These are phyloP conservation scores for Mythimna vitellina DNA, from an alignment of 2,888 invertebrate genomes.

Conservation along the genomic window DNA sequence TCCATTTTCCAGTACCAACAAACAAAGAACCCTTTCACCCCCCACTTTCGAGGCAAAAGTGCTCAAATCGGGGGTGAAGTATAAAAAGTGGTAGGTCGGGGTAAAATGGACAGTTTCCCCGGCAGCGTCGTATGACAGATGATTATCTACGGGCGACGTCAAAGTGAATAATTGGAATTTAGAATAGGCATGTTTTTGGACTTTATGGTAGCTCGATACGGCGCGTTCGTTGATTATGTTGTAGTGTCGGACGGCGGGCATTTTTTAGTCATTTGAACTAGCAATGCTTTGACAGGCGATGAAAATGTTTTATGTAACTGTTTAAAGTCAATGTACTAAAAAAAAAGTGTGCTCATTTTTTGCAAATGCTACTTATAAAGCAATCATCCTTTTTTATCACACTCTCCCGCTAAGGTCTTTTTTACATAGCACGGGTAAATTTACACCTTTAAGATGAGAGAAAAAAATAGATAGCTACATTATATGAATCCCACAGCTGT, in stretches of 20 bases:
- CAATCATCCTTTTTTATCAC: background rate
- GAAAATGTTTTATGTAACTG: background rate
- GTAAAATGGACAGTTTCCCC: constrained; percentile 75
- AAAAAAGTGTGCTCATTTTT: background rate
- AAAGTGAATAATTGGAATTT: constrained; percentile 90
- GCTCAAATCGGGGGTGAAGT: constrained; percentile 59
- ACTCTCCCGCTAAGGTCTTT: no score
- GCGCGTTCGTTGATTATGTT: constrained; percentile 42
- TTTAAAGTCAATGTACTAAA: background rate
- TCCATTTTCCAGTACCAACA: constrained; percentile 75
- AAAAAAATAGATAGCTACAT: no score
- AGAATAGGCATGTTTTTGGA: constrained; percentile 78
- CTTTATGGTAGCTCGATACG: constrained; percentile 67
- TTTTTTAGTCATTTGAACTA: constrained; percentile 45
- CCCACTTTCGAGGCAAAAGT: constrained; percentile 44
- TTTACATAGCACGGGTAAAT: no score
- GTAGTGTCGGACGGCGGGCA: constrained; percentile 32
- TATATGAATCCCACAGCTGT: no score
- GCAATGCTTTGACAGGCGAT: constrained; percentile 1
- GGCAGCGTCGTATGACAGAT: constrained; percentile 87
- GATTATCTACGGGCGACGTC: constrained; percentile 89
- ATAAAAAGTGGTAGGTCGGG: constrained; percentile 73
- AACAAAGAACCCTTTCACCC: constrained; percentile 63
- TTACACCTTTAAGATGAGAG: no score
- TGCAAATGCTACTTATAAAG: background rate